phyloP scores from a whole-genome alignment of 92 coral and sea anemone genomes.

The Palythoa heliodiscus region DNA sequence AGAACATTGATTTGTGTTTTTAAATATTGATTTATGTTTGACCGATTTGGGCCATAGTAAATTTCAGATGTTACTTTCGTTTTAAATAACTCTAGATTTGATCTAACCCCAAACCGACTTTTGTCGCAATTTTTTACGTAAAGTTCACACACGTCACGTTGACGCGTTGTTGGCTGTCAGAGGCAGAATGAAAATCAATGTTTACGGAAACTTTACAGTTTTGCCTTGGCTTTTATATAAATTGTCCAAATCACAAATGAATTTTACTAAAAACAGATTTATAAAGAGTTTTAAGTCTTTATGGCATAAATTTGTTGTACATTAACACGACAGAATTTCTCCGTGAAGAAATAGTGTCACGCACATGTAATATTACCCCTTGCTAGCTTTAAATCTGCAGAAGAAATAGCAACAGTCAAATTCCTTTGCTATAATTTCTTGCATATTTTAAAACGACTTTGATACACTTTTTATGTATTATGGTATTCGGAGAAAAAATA shows the following conservation, averaged over 20 bases:
- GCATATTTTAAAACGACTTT: neutral
- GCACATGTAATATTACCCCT: neutral
- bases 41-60: too few species aligned
- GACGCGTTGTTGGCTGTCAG: neutral
- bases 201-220: neutral
- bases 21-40: too few species aligned
- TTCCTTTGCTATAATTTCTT: neutral
- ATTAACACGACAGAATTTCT: constrained; percentile 12
- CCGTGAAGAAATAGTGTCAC: constrained; percentile 14
- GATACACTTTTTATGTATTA: neutral
- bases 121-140: neutral
- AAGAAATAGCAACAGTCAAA: neutral
- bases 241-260: neutral
- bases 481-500: neutral
- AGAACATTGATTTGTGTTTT: too few species aligned
- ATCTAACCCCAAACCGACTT: neutral
- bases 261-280: too few species aligned
- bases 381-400: constrained; percentile 23
- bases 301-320: neutral
- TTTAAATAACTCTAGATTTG: neutral
- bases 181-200: constrained; percentile 2
- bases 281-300: neutral
- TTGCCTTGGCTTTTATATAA: neutral
- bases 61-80: too few species aligned
- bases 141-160: neutral